Evolutionary conservation across 2,888 invertebrate genomes (phyloP).

Genomic region (Plebejus anna): DNA sequence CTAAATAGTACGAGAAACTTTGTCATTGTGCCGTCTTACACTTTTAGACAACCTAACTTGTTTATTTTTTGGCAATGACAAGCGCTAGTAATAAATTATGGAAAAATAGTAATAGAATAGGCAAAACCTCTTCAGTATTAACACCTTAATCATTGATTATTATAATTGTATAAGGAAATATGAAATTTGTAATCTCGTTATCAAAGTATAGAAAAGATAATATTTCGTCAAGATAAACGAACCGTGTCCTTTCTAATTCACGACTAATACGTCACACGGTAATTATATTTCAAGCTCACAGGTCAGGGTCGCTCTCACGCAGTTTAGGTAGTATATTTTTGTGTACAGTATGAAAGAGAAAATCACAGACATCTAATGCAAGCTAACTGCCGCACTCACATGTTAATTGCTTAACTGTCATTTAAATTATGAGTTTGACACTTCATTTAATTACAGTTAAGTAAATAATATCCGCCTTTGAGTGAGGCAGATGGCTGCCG

Average conservation of each 20-base stretch:
- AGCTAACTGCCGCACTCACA: too few species aligned
- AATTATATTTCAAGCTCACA: neutral
- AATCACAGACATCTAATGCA: too few species aligned
- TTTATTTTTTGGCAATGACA: neutral
- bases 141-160: neutral
- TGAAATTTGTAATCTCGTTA: neutral
- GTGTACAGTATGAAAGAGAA: too few species aligned
- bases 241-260: neutral
- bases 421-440: too few species aligned
- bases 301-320: neutral
- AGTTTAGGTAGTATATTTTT: neutral
- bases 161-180: neutral
- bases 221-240: slow-evolving; percentile 3
- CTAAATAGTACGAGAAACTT: neutral
- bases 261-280: neutral
- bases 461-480: too few species aligned
- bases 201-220: neutral
- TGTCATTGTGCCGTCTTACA: neutral
- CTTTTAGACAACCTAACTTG: neutral
- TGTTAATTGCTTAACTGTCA: too few species aligned
- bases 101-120: too few species aligned
- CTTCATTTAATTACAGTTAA: too few species aligned
- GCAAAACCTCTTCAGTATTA: neutral
- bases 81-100: neutral
- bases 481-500: too few species aligned